phyloP scores from a whole-genome alignment of 1,140 invertebrate genomes.

The Brachionus sp. region DNA sequence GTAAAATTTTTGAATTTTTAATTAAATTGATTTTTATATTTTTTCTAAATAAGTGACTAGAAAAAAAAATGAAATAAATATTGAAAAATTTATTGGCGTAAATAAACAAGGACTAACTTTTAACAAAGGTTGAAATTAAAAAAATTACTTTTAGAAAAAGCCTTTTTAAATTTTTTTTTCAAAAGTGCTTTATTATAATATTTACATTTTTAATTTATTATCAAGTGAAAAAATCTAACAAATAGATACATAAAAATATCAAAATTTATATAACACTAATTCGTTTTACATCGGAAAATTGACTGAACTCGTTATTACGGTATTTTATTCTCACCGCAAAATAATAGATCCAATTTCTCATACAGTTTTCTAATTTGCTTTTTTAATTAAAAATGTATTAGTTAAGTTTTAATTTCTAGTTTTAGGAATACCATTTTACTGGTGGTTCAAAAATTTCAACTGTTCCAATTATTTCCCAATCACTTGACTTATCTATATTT shows the following conservation, averaged over 20 bases:
- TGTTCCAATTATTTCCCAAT: slow-evolving; percentile 14
- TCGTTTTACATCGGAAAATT: background rate
- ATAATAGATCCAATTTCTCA: background rate
- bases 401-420: background rate
- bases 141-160: too few species aligned
- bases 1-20: too few species aligned
- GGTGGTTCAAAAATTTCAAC: background rate
- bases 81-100: too few species aligned
- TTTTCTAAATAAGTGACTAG: too few species aligned
- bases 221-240: background rate
- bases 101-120: too few species aligned
- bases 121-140: too few species aligned
- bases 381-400: background rate
- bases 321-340: slow-evolving; percentile 22
- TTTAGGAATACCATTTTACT: slow-evolving; percentile 13
- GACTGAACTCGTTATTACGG: background rate
- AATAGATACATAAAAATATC: background rate
- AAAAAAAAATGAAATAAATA: too few species aligned
- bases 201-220: background rate
- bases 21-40: too few species aligned
- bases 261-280: background rate
- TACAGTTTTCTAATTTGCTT: background rate
- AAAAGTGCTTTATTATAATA: background rate
- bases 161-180: background rate
- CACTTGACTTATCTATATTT: background rate